Conservation (phyloP, 2,113 vertebrate species). For the Calonectris borealis region DNA sequence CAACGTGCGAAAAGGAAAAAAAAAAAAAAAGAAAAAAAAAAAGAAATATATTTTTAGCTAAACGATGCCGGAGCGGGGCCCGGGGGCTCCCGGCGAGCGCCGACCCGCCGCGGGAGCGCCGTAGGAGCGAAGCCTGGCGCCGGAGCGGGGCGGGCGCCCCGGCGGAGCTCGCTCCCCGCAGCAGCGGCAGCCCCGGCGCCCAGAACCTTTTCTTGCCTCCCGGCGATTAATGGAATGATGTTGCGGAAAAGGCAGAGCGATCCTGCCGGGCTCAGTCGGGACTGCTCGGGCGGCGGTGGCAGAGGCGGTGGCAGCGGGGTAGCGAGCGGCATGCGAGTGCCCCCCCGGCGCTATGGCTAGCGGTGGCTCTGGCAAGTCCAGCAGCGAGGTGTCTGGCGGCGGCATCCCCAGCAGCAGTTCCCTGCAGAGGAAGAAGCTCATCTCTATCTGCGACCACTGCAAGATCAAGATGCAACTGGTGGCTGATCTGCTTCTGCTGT, state of each 20-base stretch:
- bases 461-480: constrained; percentile 99
- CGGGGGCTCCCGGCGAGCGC: not conserved
- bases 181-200: constrained; percentile 53
- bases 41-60: not conserved
- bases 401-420: constrained; percentile 67
- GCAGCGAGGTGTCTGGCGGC: constrained; percentile 79
- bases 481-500: constrained; percentile 95
- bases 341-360: constrained; percentile 89
- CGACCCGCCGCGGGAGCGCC: not conserved
- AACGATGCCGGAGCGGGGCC: constrained; percentile 64
- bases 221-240: constrained; percentile 85
- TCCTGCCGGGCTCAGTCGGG: constrained; percentile 79
- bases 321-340: constrained; percentile 81
- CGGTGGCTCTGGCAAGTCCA: constrained; percentile 89
- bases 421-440: constrained; percentile 90
- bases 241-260: constrained; percentile 78
- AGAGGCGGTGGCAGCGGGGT: constrained; percentile 71
- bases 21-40: too few relatives aligned
- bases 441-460: constrained; percentile 89
- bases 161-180: constrained; percentile 4
- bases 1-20: not conserved
- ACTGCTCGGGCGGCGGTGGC: constrained; percentile 72
- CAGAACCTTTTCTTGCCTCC: constrained; percentile 62
- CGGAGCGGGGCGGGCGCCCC: constrained; percentile 27
- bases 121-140: constrained; percentile 9